A percentile compares a stretch with the other conserved stretches of the same genome.
Evolutionary conservation across 2,797 vertebrate species (phyloP).

Genomic region (Typhlichthys subterraneus): DNA sequence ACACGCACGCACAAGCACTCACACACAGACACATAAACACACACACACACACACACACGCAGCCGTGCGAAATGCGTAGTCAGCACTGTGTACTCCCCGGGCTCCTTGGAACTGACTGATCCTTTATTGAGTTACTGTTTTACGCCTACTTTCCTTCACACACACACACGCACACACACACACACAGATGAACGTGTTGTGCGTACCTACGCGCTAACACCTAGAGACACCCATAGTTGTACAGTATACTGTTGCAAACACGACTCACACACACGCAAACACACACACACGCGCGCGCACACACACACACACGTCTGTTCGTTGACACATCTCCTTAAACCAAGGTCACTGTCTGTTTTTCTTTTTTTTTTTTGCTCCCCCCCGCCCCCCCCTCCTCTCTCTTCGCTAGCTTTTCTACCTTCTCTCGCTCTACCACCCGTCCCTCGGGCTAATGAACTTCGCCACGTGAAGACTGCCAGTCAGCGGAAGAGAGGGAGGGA

Average conservation of each 20-base stretch:
- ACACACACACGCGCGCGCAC: neutral
- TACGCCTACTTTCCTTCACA: conserved; percentile 77
- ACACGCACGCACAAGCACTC: neutral
- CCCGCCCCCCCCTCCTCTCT: conserved; percentile 62
- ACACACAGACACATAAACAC: neutral
- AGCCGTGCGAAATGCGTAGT: conserved; percentile 72
- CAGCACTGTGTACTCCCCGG: conserved; percentile 76
- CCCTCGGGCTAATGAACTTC: conserved; percentile 76
- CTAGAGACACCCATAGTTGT: conserved; percentile 8
- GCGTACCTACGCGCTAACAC: neutral
- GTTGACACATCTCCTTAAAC: conserved; percentile 78
- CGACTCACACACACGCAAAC: neutral
- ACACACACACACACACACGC: conserved; percentile 43
- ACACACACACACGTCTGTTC: conserved; percentile 74
- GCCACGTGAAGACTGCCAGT: conserved; percentile 79
- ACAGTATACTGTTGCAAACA: conserved; percentile 10
- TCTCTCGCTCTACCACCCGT: conserved; percentile 38
- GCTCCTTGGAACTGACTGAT: conserved; percentile 84
- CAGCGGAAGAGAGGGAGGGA: conserved; percentile 71
- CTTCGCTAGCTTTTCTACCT: neutral
- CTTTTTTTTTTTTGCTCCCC: conserved; percentile 40
- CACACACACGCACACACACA: conserved; percentile 22
- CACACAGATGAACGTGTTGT: neutral
- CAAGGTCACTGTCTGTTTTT: conserved; percentile 81
- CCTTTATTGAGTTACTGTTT: conserved; percentile 83